Evolutionary conservation across 2,888 invertebrate species (phyloP), one percentile per base, ranked within the genome.

Genomic region (Ormyrus rosae): DNA sequence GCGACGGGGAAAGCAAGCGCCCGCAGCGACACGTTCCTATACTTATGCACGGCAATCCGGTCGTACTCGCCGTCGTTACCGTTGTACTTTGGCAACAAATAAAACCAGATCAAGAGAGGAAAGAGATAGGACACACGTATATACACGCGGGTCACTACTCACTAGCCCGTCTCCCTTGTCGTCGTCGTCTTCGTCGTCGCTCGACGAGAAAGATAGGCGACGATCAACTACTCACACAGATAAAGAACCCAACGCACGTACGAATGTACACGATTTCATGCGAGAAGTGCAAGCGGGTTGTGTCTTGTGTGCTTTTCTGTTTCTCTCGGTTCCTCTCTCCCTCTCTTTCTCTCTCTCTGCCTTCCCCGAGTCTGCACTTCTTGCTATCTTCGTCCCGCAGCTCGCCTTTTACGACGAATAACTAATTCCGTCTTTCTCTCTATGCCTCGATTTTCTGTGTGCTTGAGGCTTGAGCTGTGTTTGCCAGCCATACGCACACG

Each of bases 271-370:
- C 65, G 60, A 63, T 63, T 61, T 50, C 63, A 69, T 45, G 73
- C 71, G 69, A 71, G 63, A 69, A 72, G 68, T 69, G 79, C 79
- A 68, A 34, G 34, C 63, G 68, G 58, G 56, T 79, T 55, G 63
- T 55, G 63, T 50, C 73, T 19, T 67, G 11, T 45, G 2, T 19
- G 46, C 48, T 34, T 55, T 48, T 74, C 67, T 55, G 56, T 67
- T 73, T 56, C 58, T 58, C 50, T 34, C 64, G 55, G 71, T 77
- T 34, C 34, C 34, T 34, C 34, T 34, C 34, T 34, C 34, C 3
- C 4, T 34, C 76, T 51, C 46, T 0, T 65, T 48, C 61, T 56
- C n/a, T 13, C 75, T 64, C 69, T 34, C 75, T 79, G 53, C 61
- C 58, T 55, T 61, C 45, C 56, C 34, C 34, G 34, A 34, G 34